Evolutionary conservation across 2,797 vertebrate species (phyloP), one percentile per base, ranked within the genome.

Genomic region (Pseudopleuronectes americanus): DNA sequence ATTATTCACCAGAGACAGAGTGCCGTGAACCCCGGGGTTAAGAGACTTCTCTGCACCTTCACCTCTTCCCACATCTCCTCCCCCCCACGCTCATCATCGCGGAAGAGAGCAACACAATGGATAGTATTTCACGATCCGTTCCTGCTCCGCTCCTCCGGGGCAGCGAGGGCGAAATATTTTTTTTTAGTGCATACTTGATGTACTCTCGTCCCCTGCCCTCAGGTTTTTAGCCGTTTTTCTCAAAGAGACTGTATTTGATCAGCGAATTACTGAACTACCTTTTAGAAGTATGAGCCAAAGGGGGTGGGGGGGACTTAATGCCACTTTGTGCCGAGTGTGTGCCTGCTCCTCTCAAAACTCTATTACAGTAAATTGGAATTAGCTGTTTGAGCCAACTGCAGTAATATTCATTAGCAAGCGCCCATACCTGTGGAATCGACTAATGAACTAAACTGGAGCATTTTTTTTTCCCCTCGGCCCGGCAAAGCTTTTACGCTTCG

Each of bases 1-100:
- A 91, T 93, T 89, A 91, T 91, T 93, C 92, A 93, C 64, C 0
- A n/a, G 9, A 85, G 90, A 92, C 89, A 86, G 88, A 84, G 80
- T 38, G 79, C 66, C 33, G 16, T 71, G 84, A 89, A 92, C 84
- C 66, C 64, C 6, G 24, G 86, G 86, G 86, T 91, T 85, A 80
- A 43, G 65, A 68, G 79, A 74, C 80, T 74, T 78, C 76, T 83
- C 71, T 58, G 45, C 31, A 47, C 74, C 70, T 79, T 79, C 81
- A 82, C 85, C 77, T 68, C 76, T 79, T 68, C 76, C 71, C 63
- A 65, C 71, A 63, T 83, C 80, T 77, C 21, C 26, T 2, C 28
- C 28, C 7, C 28, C 28, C 14, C 49, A 41, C 76, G 70, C 84
- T 87, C 70, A 80, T 87, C 84, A 84, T 87, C 66, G 22, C 51